Evolutionary conservation across 2,888 invertebrate genomes (phyloP), one percentile per base, ranked within the genome.

Genomic region (Athalia circularis): DNA sequence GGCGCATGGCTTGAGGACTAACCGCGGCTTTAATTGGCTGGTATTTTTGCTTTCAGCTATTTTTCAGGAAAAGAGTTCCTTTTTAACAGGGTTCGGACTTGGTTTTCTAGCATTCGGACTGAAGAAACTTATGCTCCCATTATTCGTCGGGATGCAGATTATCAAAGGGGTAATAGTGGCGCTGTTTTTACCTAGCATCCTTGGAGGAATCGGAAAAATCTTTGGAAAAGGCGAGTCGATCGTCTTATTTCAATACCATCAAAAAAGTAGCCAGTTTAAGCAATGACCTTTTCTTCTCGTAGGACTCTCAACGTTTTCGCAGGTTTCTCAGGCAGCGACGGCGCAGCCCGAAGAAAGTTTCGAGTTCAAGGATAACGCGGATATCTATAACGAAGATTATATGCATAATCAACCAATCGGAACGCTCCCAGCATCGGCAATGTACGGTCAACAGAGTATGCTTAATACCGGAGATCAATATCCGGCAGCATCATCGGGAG

Each of bases 91-190:
- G 79, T 93, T 94, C 86, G 93, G 93, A 81, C 92, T 94, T 91
- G 93, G 93, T 87, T 93, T 95, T 92, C 87, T 95, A 92, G 94
- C 95, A 65, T 94, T 95, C 89, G 96, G 96, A 48, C 91, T 97
- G 79, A 97, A 96, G 91, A 96, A 96, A 90, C 92, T 96, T 82
- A 92, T 97, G 86, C 92, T 96, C 86, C 97, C 97, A 0, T 91
- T 97, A 75, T 93, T 96, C 85, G 94, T 97, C 86, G 97, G 96
- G 0, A 93, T 95, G 5, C 96, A 97, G 91, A 92, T 97, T 75
- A 92, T 96, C 84, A 97, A 97, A 91, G 95, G 96, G 54, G 93
- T 96, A 65, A 91, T 97, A 43, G 92, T 97, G 52, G 96, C 96
- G 7, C 93, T 97, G 92, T 96, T 97, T 90, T 92, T 97, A 87